phyloP scores from a whole-genome alignment of 2,888 invertebrate species.

The Criorhina ranunculi region DNA sequence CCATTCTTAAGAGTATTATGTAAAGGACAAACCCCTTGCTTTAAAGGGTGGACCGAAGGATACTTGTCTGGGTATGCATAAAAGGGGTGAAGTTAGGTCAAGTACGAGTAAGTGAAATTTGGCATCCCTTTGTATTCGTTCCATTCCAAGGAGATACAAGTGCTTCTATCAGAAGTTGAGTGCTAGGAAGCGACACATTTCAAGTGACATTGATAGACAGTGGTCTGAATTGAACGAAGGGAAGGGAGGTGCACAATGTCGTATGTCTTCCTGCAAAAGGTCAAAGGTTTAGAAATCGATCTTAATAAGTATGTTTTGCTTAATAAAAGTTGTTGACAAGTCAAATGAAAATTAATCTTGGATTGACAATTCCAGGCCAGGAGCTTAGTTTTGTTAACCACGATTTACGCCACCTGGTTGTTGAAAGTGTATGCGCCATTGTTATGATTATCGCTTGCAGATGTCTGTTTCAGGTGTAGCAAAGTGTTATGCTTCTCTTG shows the following conservation, averaged over 20 bases:
- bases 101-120: constrained; percentile 13
- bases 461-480: too few species aligned
- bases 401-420: too few species aligned
- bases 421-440: too few species aligned
- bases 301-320: too few species aligned
- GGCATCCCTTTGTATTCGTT: constrained; percentile 6
- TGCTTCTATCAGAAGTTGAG: constrained; percentile 35
- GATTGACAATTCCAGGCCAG: too few species aligned
- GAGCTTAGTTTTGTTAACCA: too few species aligned
- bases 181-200: constrained; percentile 30
- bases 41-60: constrained; percentile 9
- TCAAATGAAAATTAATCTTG: too few species aligned
- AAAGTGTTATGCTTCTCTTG: too few species aligned
- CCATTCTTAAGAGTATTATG: constrained; percentile 8
- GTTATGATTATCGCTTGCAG: neutral
- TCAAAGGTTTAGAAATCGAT: too few species aligned
- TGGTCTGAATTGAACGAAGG: neutral
- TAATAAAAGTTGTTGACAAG: too few species aligned
- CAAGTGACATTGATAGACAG: constrained; percentile 51
- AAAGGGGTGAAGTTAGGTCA: constrained; percentile 67
- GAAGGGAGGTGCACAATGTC: neutral
- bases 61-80: constrained; percentile 25
- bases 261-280: too few species aligned
- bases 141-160: neutral
- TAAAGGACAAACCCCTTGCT: constrained; percentile 21